Evolutionary conservation across 2,113 vertebrate genomes (phyloP), one percentile per base, ranked within the genome.

Genomic region (Seriola quinqueradiata): DNA sequence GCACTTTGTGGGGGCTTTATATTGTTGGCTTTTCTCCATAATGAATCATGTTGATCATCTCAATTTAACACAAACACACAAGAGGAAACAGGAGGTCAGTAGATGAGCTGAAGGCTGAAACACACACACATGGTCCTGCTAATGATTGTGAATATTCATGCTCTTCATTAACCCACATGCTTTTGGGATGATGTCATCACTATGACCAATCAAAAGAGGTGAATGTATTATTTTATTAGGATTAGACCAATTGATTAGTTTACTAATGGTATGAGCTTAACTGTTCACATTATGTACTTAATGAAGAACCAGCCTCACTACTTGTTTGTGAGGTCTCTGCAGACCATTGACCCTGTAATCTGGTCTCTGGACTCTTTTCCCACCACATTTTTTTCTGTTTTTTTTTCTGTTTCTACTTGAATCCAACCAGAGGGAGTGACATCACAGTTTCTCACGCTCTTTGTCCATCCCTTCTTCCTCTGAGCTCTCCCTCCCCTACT

Each of bases 401-500:
- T 34, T 60, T 11, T 77, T 72, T 60, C 57, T 65, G n/a, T 25
- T 75, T 84, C 57, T 12, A 11, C 40, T 67, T 36, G 3, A 63
- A n/a, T 73, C 80, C 83, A 71, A 21, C 59, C 46, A 78, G 75
- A 60, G 9, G 0, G 16, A 21, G 48, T 85, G 76, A 88, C 84
- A 80, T 87, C 86, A 87, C 68, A 3, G 36, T 61, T 93, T 93
- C 90, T 86, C 90, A 93, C 75, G 90, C 79, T 85, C 90, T 90
- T 58, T 86, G 82, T 82, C 70, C 42, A 16, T 59, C 61, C 21
- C 38, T 63, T 28, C 77, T 83, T 93, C 92, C 86, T 87, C 70
- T 46, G 64, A 77, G 46, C 67, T 19, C 68, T 63, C 69, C 68
- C 5, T 34, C 55, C 58, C 79, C 73, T 77, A 67, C 77, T 76